Evolutionary conservation across 2,113 vertebrate species (phyloP), one percentile per base, ranked within the genome.

Genomic region (Polyodon spathula): DNA sequence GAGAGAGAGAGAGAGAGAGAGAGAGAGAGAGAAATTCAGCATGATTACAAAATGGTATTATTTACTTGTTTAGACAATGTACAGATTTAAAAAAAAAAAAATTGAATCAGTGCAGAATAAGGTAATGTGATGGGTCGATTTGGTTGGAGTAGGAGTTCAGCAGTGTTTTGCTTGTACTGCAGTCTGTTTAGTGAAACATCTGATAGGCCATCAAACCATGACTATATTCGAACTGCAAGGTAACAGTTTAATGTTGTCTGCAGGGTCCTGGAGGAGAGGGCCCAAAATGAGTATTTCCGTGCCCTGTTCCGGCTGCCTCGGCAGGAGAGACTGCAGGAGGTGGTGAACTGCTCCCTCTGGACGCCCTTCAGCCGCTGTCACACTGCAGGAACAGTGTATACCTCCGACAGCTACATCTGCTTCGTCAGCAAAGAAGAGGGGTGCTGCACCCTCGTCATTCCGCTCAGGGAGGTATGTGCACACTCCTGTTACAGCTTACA

Each of bases 331-430:
- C 81, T 99, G 52, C 79, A 86, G 0, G 81, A 90, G 2, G 87
- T 93, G 53, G 70, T 81, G 11, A 79, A 88, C 38, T 98, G 96
- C 50, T 87, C 92, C 2, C 82, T 93, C 8, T 99, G 96, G 96
- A 96, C 94, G 0, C 94, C 96, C 0, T 94, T 97, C 50, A 88
- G 87, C 6, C 94, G 95, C 81, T 90, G 90, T 69, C 96, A 99
- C 73, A 96, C 92, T 0, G 75, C 50, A 0, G 96, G 96, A 15
- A 92, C 80, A 0, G 86, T 99, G 62, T 97, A 95, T 52, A 63
- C 88, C 67, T 95, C 95, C 0, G 90, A 98, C 74, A 79, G 74
- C 43, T 97, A 97, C 7, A 71, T 99, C 78, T 94, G 93, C 64
- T 99, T 97, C 78, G 88, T 88, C 74, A 93, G 94, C 84, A 86